These are phyloP conservation scores for Lordiphosa stackelbergi DNA, from an alignment of 1,140 invertebrate species.

Conservation along the genomic window DNA sequence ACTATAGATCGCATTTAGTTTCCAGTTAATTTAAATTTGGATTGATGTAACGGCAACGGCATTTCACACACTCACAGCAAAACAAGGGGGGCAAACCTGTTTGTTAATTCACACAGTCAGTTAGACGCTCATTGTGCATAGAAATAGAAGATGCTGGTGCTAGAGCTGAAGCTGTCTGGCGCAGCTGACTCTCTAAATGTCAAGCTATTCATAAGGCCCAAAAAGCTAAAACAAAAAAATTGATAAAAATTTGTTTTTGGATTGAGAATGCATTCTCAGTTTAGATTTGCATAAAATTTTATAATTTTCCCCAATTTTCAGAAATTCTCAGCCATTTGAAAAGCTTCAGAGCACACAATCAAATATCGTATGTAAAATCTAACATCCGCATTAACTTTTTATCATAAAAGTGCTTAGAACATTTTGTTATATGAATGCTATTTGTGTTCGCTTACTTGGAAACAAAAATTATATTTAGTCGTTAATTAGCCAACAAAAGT, in stretches of 20 bases:
- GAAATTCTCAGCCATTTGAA: too few relatives aligned
- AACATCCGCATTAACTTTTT: too few relatives aligned
- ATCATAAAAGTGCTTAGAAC: too few relatives aligned
- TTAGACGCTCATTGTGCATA: conserved; percentile 29
- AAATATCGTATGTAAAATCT: too few relatives aligned
- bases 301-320: too few relatives aligned
- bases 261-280: neutral
- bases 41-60: conserved; percentile 56
- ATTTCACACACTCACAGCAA: conserved; percentile 16
- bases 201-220: conserved; percentile 30
- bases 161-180: too few relatives aligned
- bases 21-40: conserved; percentile 50
- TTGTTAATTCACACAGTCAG: conserved; percentile 44
- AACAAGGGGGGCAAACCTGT: conserved; percentile 37
- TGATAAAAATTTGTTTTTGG: conserved; percentile 22
- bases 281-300: too few relatives aligned
- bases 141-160: conserved; percentile 34
- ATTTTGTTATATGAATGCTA: too few relatives aligned
- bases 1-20: conserved; percentile 40
- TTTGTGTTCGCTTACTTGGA: too few relatives aligned
- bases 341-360: too few relatives aligned
- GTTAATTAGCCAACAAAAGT: too few relatives aligned
- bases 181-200: conserved; percentile 18
- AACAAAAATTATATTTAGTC: too few relatives aligned
- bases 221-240: conserved; percentile 13